A percentile compares a stretch with the other conserved stretches of the same genome.
phyloP scores from a whole-genome alignment of 1,140 invertebrate genomes.

The Charaxes varanes region DNA sequence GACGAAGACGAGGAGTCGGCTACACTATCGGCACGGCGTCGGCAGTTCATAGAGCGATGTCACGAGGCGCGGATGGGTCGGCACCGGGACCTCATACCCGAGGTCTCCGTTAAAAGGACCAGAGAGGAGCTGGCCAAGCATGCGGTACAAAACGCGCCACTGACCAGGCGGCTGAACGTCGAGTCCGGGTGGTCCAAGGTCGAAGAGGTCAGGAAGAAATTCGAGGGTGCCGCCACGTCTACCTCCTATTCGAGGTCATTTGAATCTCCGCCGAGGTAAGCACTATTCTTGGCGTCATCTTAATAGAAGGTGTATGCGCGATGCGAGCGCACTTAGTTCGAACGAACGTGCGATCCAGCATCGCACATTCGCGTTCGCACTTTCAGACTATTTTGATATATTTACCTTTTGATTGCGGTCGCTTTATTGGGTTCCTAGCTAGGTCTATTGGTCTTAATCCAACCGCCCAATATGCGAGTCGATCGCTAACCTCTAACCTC shows the following conservation, averaged over 20 bases:
- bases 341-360: too few relatives aligned
- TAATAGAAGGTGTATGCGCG: too few relatives aligned
- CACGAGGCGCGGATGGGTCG: constrained; percentile 42
- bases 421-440: too few relatives aligned
- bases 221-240: constrained; percentile 44
- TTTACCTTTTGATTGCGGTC: too few relatives aligned
- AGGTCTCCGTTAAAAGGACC: constrained; percentile 53
- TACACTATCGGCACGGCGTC: constrained; percentile 44
- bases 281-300: background rate
- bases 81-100: constrained; percentile 43
- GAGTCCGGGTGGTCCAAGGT: constrained; percentile 65
- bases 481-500: too few relatives aligned
- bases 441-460: too few relatives aligned
- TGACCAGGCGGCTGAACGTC: constrained; percentile 55
- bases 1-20: constrained; percentile 49
- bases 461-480: too few relatives aligned
- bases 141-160: constrained; percentile 42
- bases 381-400: too few relatives aligned
- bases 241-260: constrained; percentile 52
- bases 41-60: constrained; percentile 61
- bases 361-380: too few relatives aligned
- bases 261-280: constrained; percentile 56
- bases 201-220: constrained; percentile 64
- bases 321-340: too few relatives aligned
- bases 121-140: constrained; percentile 58